Evolutionary conservation across 1,140 invertebrate genomes (phyloP).

Genomic region (Cydia pomonella): DNA sequence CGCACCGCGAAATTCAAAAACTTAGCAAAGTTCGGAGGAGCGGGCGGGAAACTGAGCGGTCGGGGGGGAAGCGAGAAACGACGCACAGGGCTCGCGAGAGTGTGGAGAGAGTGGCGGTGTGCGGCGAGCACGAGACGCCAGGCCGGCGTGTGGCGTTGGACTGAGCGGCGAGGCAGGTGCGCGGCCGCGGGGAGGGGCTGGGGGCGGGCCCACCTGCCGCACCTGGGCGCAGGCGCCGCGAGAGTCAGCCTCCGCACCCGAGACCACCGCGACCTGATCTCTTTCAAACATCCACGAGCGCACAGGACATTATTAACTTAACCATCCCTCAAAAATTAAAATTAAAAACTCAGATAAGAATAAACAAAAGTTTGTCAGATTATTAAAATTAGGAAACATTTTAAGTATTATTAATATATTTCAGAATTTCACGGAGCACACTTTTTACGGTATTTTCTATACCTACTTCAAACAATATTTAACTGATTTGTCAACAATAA

Average conservation of each 20-base stretch:
- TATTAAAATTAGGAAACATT: not conserved
- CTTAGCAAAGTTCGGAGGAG: slow-evolving; percentile 60
- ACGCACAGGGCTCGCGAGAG: slow-evolving; percentile 72
- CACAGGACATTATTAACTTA: slow-evolving; percentile 19
- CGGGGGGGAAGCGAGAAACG: slow-evolving; percentile 71
- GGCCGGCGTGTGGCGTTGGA: slow-evolving; percentile 77
- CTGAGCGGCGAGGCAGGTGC: slow-evolving; percentile 73
- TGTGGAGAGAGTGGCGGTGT: slow-evolving; percentile 73
- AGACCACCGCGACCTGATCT: slow-evolving; percentile 38
- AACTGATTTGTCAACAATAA: too few relatives aligned
- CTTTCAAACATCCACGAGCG: slow-evolving; percentile 15
- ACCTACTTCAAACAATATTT: not conserved
- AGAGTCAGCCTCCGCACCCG: slow-evolving; percentile 65
- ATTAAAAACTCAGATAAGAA: not conserved
- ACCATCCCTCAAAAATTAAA: not conserved
- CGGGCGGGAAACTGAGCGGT: slow-evolving; percentile 70
- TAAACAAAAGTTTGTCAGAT: not conserved
- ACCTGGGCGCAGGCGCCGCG: slow-evolving; percentile 77
- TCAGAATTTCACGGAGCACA: not conserved
- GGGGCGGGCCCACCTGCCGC: slow-evolving; percentile 75
- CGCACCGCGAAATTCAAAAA: slow-evolving; percentile 61
- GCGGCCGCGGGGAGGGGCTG: slow-evolving; percentile 65
- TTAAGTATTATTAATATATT: too few relatives aligned
- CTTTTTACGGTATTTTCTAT: not conserved
- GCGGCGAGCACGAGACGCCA: slow-evolving; percentile 77